These are phyloP conservation scores for Cistogaster globosa DNA, from an alignment of 2,888 invertebrate species.

Conservation along the genomic window DNA sequence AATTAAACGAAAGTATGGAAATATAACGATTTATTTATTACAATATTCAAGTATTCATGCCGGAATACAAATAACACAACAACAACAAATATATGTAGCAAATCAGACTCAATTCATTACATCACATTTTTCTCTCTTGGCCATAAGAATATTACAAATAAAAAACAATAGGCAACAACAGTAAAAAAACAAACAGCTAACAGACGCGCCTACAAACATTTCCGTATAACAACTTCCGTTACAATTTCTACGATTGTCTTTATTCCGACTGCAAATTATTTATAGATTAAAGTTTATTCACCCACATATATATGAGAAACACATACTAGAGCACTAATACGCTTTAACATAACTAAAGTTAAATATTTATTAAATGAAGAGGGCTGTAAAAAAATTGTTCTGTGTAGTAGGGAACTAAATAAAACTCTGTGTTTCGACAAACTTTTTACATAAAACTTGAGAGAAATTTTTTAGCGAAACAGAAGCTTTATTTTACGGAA, in stretches of 20 bases:
- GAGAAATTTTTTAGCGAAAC: too few species aligned
- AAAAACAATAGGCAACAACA: neutral
- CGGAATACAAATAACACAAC: neutral
- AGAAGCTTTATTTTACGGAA: too few species aligned
- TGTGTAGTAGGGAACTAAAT: too few species aligned
- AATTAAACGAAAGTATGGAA: neutral
- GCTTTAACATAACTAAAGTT: neutral
- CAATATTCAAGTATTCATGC: conserved; percentile 3
- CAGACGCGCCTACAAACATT: conserved; percentile 38
- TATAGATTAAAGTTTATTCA: conserved; percentile 49
- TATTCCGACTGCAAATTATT: conserved; percentile 51
- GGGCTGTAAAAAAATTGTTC: too few species aligned
- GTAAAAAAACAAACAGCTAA: conserved; percentile 5
- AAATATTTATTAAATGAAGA: neutral
- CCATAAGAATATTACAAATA: neutral
- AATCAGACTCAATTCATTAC: neutral
- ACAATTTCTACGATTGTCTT: conserved; percentile 60
- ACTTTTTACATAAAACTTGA: too few species aligned
- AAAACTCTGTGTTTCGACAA: too few species aligned
- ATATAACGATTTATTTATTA: conserved; percentile 47
- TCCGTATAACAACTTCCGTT: conserved; percentile 60
- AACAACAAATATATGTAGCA: too few species aligned
- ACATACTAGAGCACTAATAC: neutral
- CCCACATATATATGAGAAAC: neutral
- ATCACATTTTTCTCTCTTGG: neutral